Percentiles rank a stretch among this genome's conserved stretches.
These are phyloP conservation scores for Gallinago nigripennis DNA, from an alignment of 2,797 vertebrate genomes.

Conservation along the genomic window DNA sequence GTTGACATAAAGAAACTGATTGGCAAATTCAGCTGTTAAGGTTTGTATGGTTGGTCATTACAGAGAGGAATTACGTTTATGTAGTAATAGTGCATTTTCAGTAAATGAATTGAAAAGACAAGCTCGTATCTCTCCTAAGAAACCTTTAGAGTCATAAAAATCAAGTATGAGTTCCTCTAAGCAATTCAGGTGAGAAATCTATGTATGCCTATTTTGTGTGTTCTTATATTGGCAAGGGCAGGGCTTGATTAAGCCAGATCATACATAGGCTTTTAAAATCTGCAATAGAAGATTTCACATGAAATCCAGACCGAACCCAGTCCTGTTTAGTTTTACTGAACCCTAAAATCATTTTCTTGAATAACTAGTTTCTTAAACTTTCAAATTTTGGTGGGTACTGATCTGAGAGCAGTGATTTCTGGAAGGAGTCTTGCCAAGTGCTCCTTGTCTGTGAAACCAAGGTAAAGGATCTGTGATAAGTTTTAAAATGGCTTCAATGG, in stretches of 20 bases:
- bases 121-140: neutral
- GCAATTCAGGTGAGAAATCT: neutral
- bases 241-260: neutral
- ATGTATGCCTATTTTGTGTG: neutral
- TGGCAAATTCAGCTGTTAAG: neutral
- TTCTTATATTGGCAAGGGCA: neutral
- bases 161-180: neutral
- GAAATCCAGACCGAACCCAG: neutral
- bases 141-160: neutral
- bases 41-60: slow-evolving; percentile 16
- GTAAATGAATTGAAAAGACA: neutral
- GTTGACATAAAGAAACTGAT: slow-evolving; percentile 3
- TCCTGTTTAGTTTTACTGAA: neutral
- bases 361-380: neutral
- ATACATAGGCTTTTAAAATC: neutral
- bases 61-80: neutral
- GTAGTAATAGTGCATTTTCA: neutral
- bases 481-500: neutral
- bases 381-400: neutral
- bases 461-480: neutral
- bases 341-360: neutral
- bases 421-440: neutral
- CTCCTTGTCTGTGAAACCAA: neutral
- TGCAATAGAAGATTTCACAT: neutral
- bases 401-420: neutral